A percentile compares a stretch with the other conserved stretches of the same genome.
These are phyloP conservation scores for Poeciliopsis turrubarensis DNA, from an alignment of 2,113 vertebrate genomes.

Conservation along the genomic window DNA sequence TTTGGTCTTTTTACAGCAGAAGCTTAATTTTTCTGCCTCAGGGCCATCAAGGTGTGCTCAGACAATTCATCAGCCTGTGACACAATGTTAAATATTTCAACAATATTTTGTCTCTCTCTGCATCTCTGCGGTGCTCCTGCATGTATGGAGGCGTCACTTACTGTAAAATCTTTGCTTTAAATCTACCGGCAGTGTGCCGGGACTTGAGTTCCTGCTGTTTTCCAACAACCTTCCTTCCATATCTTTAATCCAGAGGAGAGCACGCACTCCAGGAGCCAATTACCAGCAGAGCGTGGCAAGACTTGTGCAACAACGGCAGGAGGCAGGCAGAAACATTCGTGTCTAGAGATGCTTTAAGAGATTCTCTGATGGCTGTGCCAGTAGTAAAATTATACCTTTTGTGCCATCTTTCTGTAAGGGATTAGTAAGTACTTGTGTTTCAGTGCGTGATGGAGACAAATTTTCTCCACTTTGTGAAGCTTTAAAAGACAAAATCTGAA, in stretches of 20 bases:
- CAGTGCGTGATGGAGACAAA: background rate
- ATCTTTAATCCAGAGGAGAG: slow-evolving; percentile 46
- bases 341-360: slow-evolving; percentile 41
- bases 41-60: slow-evolving; percentile 34
- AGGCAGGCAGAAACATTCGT: slow-evolving; percentile 27
- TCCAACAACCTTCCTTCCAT: slow-evolving; percentile 37
- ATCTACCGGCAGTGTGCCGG: slow-evolving; percentile 49
- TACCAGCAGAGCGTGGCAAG: slow-evolving; percentile 41
- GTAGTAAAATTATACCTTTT: slow-evolving; percentile 50
- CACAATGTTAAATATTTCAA: slow-evolving; percentile 41
- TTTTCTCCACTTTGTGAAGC: background rate
- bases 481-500: background rate
- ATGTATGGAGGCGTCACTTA: slow-evolving; percentile 22
- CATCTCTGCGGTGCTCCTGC: background rate
- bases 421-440: background rate
- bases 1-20: background rate
- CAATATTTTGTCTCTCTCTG: background rate
- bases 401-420: background rate
- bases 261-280: slow-evolving; percentile 30
- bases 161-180: slow-evolving; percentile 50
- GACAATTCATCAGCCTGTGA: slow-evolving; percentile 34
- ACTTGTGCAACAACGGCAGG: slow-evolving; percentile 47
- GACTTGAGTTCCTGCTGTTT: slow-evolving; percentile 53
- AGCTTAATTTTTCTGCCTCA: slow-evolving; percentile 28
- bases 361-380: slow-evolving; percentile 32